Base-by-base conservation (phyloP, 2,113 vertebrate species). In the Eulemur rufifrons region DNA sequence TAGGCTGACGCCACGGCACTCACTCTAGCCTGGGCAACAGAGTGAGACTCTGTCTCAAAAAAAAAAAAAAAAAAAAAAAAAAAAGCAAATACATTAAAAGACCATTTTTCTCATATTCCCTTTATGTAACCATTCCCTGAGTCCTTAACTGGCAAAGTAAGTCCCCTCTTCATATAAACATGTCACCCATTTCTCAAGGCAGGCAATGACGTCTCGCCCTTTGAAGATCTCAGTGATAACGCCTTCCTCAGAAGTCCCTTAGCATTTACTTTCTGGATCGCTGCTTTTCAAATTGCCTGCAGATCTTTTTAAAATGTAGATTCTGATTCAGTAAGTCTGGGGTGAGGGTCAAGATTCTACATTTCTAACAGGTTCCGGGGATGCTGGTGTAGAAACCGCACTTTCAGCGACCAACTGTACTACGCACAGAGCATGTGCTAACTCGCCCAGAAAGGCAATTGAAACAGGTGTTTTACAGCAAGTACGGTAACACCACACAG, bases 331-430 rank as follows among this genome's bases (percentile, higher is more conserved):
- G 27, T 77, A 89, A 74, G 52, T 63, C 63, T 74, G 8, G 17
- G 42, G 7, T 63, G 27, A 93, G 20, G 8, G 37, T 50, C 63
- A 25, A 93, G 56, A 81, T 21, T 68, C n/a, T 61, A 2, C 11
- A 89, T 81, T 93, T 84, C 80, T 95, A 96, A 87, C 59, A 89
- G 92, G 94, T 71, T 92, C 89, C 83, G 23, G 71, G 9, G 68
- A 82, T 39, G 34, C 14, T 69, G 10, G 59, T 73, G 0, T 47
- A 78, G 45, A 45, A 88, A 25, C 27, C n/a, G 81, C 18, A 66
- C 27, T 76, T 20, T n/a, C 45, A 97, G 34, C 52, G 59, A n/a
- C 29, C 76, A 89, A 68, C 82, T 8, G 3, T 17, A 37, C 27
- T 25, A 47, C 3, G 2, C 66, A 50, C 9, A 50, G 39, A 89